Conservation (phyloP, 2,113 vertebrate species). For the Pelecanoides urinatrix region DNA sequence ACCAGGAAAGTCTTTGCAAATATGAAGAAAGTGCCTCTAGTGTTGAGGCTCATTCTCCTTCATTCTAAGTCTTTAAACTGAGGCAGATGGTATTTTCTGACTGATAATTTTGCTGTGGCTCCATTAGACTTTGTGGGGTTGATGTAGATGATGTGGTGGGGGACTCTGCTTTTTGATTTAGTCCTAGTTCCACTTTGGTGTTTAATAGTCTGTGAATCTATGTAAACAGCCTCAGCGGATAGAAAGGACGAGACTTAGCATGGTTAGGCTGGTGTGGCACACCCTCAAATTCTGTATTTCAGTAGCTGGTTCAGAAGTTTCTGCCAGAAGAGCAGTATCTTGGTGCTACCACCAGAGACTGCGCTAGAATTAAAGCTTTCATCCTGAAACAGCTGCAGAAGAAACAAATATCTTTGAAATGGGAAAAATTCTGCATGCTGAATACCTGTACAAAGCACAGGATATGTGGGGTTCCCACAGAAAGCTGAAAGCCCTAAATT, state of each 20-base stretch:
- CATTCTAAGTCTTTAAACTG: not conserved
- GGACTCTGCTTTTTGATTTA: not conserved
- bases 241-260: not conserved
- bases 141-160: not conserved
- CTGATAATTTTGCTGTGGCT: not conserved
- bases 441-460: not conserved
- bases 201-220: not conserved
- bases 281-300: not conserved
- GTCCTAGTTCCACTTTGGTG: not conserved
- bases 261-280: not conserved
- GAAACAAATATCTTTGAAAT: not conserved
- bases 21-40: accelerated
- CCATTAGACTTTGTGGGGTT: not conserved
- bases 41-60: not conserved
- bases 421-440: not conserved
- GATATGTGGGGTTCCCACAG: not conserved
- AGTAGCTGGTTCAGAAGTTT: not conserved
- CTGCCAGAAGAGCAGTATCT: not conserved
- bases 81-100: not conserved
- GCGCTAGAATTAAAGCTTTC: not conserved
- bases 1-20: not conserved
- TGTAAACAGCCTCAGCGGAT: not conserved
- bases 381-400: not conserved
- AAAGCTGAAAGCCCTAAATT: not conserved
- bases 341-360: not conserved